A percentile compares a stretch with the other conserved stretches of the same genome.
Evolutionary conservation across 2,888 invertebrate genomes (phyloP).

Genomic region (Machimus atricapillus): DNA sequence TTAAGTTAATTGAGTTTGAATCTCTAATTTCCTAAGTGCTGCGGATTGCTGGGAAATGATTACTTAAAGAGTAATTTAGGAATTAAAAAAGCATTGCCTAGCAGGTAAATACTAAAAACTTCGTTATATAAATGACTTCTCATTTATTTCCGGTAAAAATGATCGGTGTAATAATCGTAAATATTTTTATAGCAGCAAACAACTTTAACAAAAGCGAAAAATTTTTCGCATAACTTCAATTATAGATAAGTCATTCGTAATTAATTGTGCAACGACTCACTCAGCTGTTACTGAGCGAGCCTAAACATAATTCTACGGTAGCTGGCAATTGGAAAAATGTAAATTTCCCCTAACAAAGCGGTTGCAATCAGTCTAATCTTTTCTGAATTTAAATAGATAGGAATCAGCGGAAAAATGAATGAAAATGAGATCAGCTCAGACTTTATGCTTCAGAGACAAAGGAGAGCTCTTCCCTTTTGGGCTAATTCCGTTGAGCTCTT

Average conservation of each 20-base stretch:
- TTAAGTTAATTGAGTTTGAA: too few species aligned
- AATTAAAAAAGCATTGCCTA: background rate
- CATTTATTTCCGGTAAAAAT: background rate
- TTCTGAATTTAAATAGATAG: conserved; percentile 15
- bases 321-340: conserved; percentile 17
- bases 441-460: background rate
- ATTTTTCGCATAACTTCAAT: background rate
- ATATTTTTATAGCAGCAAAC: background rate
- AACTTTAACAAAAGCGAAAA: background rate
- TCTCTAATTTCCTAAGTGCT: too few species aligned
- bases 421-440: conserved; percentile 9
- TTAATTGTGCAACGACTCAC: background rate
- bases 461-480: background rate
- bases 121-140: background rate
- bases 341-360: conserved; percentile 14
- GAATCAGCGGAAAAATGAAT: conserved; percentile 27
- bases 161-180: background rate
- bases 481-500: background rate
- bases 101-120: background rate
- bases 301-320: background rate
- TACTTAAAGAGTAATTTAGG: too few species aligned
- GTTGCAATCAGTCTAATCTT: conserved; percentile 24
- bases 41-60: too few species aligned
- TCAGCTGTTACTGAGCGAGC: background rate
- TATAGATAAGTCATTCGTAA: background rate